Evolutionary conservation across 2,113 vertebrate species (phyloP).

Genomic region (Ammodytes dubius): DNA sequence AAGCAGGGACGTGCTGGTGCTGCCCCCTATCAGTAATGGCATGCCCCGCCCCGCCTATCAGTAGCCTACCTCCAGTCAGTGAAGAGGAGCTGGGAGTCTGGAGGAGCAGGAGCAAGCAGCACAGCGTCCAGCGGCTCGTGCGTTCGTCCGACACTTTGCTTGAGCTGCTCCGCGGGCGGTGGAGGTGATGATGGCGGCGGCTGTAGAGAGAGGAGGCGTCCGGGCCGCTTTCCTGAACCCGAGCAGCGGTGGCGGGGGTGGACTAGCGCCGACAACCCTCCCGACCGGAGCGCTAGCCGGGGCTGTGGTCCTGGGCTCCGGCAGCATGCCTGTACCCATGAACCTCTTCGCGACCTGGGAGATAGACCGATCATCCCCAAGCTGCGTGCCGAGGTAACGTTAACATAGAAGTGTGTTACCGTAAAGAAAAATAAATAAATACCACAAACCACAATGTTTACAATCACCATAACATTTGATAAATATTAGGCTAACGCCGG

Average conservation of each 20-base stretch:
- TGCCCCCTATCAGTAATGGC: constrained; percentile 55
- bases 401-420: constrained; percentile 16
- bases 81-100: constrained; percentile 61
- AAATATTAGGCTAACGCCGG: constrained; percentile 8
- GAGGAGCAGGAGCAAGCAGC: constrained; percentile 62
- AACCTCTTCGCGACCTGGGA: constrained; percentile 89
- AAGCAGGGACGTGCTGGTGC: constrained; percentile 56
- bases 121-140: constrained; percentile 65
- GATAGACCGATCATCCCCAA: constrained; percentile 87
- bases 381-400: constrained; percentile 87
- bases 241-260: constrained; percentile 75
- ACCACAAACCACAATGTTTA: not conserved
- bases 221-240: constrained; percentile 87
- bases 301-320: constrained; percentile 70
- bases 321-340: constrained; percentile 84
- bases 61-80: constrained; percentile 48
- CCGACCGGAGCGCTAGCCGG: constrained; percentile 75
- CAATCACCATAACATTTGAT: constrained; percentile 2
- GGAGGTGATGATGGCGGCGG: constrained; percentile 87
- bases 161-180: constrained; percentile 78
- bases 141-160: constrained; percentile 78
- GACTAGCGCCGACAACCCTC: constrained; percentile 71
- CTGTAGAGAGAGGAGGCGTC: constrained; percentile 85
- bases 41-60: constrained; percentile 72
- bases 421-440: not conserved